Percentiles rank a stretch among this genome's conserved stretches.
These are phyloP conservation scores for Uloborus diversus DNA, from an alignment of 1,140 invertebrate species.

Conservation along the genomic window DNA sequence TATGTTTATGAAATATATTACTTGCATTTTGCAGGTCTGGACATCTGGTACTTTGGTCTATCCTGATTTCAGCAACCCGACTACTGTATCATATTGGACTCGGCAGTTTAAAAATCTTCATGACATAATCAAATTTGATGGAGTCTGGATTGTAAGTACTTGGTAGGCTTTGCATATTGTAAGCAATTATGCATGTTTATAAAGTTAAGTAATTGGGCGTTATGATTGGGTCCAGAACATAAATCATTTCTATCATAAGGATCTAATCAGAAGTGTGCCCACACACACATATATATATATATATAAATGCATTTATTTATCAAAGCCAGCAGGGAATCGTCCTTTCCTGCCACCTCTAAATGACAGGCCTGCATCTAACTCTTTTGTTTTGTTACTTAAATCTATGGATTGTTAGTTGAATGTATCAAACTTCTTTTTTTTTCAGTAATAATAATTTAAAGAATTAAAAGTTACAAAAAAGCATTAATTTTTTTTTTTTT, in stretches of 20 bases:
- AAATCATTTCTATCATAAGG: too few species aligned
- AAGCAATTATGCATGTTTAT: neutral
- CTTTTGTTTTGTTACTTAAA: too few species aligned
- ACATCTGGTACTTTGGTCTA: slow-evolving; percentile 69
- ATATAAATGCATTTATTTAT: neutral
- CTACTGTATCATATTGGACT: slow-evolving; percentile 77
- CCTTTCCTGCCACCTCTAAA: too few species aligned
- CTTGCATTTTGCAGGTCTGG: slow-evolving; percentile 57
- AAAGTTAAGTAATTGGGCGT: too few species aligned
- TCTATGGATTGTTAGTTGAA: too few species aligned
- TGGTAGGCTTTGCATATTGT: neutral
- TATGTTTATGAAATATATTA: too few species aligned
- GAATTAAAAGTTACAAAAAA: too few species aligned
- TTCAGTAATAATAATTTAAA: too few species aligned
- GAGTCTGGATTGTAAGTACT: slow-evolving; percentile 79
- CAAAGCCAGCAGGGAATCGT: neutral
- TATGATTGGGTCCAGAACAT: too few species aligned
- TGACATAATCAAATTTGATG: slow-evolving; percentile 75
- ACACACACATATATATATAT: neutral
- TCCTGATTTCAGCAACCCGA: slow-evolving; percentile 87
- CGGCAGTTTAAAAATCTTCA: slow-evolving; percentile 76
- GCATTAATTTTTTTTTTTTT: too few species aligned
- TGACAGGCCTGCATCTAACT: too few species aligned
- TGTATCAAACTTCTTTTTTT: too few species aligned
- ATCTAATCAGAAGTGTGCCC: neutral